Evolutionary conservation across 2,888 invertebrate species (phyloP).

Genomic region (Ophion ellenae): DNA sequence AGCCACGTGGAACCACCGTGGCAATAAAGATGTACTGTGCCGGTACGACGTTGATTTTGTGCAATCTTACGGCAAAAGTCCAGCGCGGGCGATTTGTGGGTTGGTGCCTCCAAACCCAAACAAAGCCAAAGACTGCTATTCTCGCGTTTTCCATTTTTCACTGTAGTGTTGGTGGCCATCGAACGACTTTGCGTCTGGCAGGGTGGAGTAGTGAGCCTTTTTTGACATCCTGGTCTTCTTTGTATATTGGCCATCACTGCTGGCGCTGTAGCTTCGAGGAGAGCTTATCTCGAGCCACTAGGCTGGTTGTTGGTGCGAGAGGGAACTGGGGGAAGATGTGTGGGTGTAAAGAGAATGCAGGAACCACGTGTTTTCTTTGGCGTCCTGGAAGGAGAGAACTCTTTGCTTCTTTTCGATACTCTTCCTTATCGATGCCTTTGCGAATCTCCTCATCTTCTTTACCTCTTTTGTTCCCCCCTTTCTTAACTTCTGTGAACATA

Average conservation of each 20-base stretch:
- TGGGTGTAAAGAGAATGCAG: constrained; percentile 44
- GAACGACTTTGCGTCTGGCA: constrained; percentile 54
- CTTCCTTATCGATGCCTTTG: constrained; percentile 30
- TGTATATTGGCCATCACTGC: constrained; percentile 20
- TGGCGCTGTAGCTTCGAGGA: constrained; percentile 50
- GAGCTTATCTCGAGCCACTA: constrained; percentile 59
- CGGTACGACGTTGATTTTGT: not conserved
- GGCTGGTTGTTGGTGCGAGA: constrained; percentile 37
- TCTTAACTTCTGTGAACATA: constrained; percentile 9
- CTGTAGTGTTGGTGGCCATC: too few species aligned
- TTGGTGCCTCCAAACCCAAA: constrained; percentile 15
- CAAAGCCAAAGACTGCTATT: too few species aligned
- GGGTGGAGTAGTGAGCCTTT: constrained; percentile 55
- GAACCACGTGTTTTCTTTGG: constrained; percentile 29
- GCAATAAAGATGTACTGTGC: constrained; percentile 3
- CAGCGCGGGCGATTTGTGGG: not conserved
- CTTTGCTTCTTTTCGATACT: constrained; percentile 7
- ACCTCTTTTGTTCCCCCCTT: not conserved
- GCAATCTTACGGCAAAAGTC: not conserved
- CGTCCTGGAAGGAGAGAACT: constrained; percentile 2
- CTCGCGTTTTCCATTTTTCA: too few species aligned
- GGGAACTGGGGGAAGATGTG: constrained; percentile 19
- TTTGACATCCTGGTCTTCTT: not conserved
- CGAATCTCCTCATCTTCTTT: constrained; percentile 15
- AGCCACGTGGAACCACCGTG: constrained; percentile 42